Conservation (phyloP, 2,113 vertebrate genomes). For the Scolopax mira region DNA sequence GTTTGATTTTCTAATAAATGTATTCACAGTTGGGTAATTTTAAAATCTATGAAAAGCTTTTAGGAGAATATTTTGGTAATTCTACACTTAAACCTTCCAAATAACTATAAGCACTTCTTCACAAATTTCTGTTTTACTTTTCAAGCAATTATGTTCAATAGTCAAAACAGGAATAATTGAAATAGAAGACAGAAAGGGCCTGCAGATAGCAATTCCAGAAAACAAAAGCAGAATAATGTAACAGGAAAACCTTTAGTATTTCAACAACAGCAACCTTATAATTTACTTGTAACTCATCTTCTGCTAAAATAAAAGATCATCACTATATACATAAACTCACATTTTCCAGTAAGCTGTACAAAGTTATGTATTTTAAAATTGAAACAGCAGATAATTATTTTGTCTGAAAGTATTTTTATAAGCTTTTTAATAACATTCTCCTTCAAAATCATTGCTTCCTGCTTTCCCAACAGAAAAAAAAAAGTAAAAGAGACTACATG, state of each 20-base stretch:
- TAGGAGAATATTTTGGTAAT: neutral
- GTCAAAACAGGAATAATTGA: neutral
- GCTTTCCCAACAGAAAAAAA: neutral
- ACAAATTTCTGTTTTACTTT: neutral
- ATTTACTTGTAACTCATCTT: neutral
- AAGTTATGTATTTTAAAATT: neutral
- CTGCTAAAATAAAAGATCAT: neutral
- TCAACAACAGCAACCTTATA: neutral
- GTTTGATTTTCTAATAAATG: neutral
- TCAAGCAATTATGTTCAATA: neutral
- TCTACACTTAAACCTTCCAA: neutral
- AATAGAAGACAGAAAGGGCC: neutral
- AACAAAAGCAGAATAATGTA: neutral
- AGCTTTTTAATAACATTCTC: neutral
- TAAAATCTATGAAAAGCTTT: neutral
- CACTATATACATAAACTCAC: neutral
- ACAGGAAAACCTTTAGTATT: neutral
- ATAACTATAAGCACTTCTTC: neutral
- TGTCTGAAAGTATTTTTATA: neutral
- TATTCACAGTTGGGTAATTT: neutral
- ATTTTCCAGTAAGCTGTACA: neutral
- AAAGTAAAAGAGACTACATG: neutral
- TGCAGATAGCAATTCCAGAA: neutral
- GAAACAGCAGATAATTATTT: neutral
- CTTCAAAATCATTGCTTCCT: neutral